phyloP scores from a whole-genome alignment of 1,140 invertebrate genomes.

The Condylostylus longicornis region DNA sequence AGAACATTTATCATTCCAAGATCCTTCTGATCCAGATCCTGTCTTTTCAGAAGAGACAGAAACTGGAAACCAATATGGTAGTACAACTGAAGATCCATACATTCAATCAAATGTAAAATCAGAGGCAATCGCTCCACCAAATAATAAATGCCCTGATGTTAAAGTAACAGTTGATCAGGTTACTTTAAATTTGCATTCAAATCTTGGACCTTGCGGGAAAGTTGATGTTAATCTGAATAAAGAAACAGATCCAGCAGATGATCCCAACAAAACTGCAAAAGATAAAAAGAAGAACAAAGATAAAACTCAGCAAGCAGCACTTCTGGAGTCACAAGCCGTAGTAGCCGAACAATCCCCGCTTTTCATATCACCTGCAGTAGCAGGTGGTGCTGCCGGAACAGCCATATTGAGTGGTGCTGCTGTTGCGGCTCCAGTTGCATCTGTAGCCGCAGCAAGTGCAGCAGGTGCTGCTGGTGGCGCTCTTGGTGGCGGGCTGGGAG shows the following conservation, averaged over 20 bases:
- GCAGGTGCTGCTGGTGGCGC: too few relatives aligned
- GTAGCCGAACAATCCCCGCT: background rate
- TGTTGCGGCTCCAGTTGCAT: too few relatives aligned
- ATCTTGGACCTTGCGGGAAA: background rate
- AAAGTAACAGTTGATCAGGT: background rate
- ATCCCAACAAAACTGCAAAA: background rate
- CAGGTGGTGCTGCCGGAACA: too few relatives aligned
- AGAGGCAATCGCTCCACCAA: background rate
- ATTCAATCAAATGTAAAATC: background rate
- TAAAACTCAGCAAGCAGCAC: background rate
- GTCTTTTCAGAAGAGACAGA: background rate
- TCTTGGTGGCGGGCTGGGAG: too few relatives aligned
- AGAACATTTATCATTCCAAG: background rate
- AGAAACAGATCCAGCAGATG: too few relatives aligned
- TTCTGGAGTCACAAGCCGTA: background rate
- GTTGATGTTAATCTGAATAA: background rate
- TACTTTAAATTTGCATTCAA: background rate
- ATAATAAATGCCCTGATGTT: background rate
- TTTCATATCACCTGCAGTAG: too few relatives aligned
- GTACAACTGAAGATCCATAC: too few relatives aligned
- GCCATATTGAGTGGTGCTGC: too few relatives aligned
- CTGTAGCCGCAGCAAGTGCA: too few relatives aligned
- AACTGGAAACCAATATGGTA: background rate
- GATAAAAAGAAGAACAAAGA: background rate
- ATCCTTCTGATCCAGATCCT: constrained; percentile 5